Percentiles rank a stretch among this genome's conserved stretches.
Conservation (phyloP, 2,113 vertebrate genomes). For the human region DNA sequence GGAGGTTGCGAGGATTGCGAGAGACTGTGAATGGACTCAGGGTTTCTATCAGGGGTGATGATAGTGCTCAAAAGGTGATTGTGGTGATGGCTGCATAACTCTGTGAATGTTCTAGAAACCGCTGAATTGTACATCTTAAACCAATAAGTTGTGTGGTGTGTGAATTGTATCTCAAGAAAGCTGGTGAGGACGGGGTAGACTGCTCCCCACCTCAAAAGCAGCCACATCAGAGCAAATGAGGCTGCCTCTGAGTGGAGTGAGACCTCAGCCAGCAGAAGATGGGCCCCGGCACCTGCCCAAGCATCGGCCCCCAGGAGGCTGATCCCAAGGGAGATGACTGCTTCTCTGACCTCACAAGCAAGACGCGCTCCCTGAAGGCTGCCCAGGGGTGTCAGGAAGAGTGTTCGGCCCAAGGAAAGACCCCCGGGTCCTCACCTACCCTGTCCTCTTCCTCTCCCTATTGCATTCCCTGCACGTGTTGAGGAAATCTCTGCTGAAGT, state of each 20-base stretch:
- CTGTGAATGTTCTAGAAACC: neutral
- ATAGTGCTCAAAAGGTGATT: neutral
- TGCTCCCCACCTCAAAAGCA: neutral
- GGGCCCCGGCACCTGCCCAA: rapidly evolving
- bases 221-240: neutral
- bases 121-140: neutral
- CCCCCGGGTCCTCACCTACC: too few relatives aligned
- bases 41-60: neutral
- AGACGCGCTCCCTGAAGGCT: too few relatives aligned
- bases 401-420: rapidly evolving
- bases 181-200: too few relatives aligned
- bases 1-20: neutral
- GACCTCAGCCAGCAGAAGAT: neutral
- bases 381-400: too few relatives aligned
- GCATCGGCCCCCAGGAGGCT: neutral
- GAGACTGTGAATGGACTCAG: neutral
- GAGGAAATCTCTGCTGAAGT: neutral
- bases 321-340: neutral
- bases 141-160: rapidly evolving
- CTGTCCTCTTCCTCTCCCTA: too few relatives aligned
- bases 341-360: neutral
- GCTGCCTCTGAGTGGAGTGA: too few relatives aligned
- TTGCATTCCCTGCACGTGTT: neutral
- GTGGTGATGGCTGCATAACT: neutral
- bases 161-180: neutral